phyloP scores from a whole-genome alignment of 1,140 invertebrate genomes.

The Triops cancriformis region DNA sequence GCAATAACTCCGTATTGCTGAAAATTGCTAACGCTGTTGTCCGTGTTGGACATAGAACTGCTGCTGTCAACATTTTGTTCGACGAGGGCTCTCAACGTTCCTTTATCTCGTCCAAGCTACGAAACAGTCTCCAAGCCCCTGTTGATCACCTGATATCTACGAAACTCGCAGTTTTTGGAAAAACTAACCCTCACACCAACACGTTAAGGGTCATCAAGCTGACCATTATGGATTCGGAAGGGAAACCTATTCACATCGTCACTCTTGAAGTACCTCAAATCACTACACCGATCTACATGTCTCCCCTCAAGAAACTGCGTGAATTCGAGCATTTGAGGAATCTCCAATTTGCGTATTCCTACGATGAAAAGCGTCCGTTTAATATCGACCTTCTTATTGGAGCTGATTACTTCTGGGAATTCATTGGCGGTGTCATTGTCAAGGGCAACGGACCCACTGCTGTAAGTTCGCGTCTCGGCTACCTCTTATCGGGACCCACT shows the following conservation, averaged over 20 bases:
- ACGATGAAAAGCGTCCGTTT: no score
- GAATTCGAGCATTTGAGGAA: constrained; percentile 11
- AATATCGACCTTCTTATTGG: no score
- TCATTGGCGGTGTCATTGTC: no score
- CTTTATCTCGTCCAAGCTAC: constrained; percentile 5
- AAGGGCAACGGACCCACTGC: no score
- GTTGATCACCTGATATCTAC: neutral
- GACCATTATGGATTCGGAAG: constrained; percentile 12
- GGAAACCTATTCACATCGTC: neutral
- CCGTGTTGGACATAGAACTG: constrained; percentile 1
- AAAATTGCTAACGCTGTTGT: constrained; percentile 6
- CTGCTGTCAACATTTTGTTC: no score
- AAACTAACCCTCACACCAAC: neutral
- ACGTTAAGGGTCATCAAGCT: constrained; percentile 11
- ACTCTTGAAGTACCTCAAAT: constrained; percentile 20
- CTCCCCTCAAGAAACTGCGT: neutral
- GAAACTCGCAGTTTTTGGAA: constrained; percentile 18
- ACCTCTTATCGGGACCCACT: no score
- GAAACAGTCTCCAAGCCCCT: neutral
- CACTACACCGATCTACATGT: neutral
- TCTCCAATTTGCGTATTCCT: neutral
- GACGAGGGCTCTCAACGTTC: no score
- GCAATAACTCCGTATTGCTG: constrained; percentile 7
- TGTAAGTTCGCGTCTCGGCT: no score
- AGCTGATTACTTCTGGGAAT: no score